These are phyloP conservation scores for Piscicola geometra DNA, from an alignment of 2,888 invertebrate genomes.

Conservation along the genomic window DNA sequence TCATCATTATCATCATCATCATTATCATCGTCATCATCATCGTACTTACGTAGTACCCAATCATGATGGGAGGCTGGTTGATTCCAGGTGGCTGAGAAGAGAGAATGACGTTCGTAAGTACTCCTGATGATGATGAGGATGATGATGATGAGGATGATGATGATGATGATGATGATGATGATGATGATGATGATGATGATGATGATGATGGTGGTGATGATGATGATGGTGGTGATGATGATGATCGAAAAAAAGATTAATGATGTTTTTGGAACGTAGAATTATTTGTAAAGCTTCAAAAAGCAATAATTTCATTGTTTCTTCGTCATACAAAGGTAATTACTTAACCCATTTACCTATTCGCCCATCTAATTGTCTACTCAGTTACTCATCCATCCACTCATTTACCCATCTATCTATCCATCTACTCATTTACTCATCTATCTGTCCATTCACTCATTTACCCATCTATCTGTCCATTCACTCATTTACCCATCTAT, in stretches of 20 bases:
- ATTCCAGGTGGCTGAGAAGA: slow-evolving; percentile 62
- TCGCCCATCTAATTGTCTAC: too few relatives aligned
- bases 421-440: too few relatives aligned
- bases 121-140: slow-evolving; percentile 47
- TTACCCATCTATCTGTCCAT: too few relatives aligned
- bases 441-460: too few relatives aligned
- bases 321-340: too few relatives aligned
- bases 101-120: slow-evolving; percentile 81
- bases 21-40: background rate
- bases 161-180: slow-evolving; percentile 34
- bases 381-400: too few relatives aligned
- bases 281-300: too few relatives aligned
- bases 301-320: too few relatives aligned
- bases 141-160: slow-evolving; percentile 27
- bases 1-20: slow-evolving; percentile 7
- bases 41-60: slow-evolving; percentile 49
- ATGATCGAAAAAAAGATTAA: background rate
- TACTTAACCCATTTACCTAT: too few relatives aligned
- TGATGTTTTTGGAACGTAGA: too few relatives aligned
- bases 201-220: slow-evolving; percentile 25
- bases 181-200: slow-evolving; percentile 34
- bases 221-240: slow-evolving; percentile 22
- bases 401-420: too few relatives aligned
- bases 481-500: too few relatives aligned
- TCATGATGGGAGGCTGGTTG: slow-evolving; percentile 50